Percentiles rank a stretch among this genome's conserved stretches.
Conservation (phyloP, 2,888 invertebrate species). For the Ophonus ardosiacus region DNA sequence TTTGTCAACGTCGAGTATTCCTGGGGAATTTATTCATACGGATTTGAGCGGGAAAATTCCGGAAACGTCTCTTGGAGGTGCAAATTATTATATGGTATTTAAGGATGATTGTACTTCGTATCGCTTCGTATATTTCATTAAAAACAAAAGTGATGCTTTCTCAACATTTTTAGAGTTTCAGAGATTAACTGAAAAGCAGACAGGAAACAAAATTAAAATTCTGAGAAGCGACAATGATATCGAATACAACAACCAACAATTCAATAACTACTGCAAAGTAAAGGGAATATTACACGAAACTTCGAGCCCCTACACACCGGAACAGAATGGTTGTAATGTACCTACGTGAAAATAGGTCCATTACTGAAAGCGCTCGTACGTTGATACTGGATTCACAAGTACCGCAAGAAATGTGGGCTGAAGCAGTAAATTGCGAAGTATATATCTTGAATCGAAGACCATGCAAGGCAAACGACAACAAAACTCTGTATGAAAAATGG, state of each 20-base stretch:
- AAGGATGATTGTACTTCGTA: conserved; percentile 65
- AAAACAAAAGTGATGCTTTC: conserved; percentile 64
- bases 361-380: conserved; percentile 69
- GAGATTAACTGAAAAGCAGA: neutral
- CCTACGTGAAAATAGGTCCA: conserved; percentile 69
- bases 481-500: conserved; percentile 37
- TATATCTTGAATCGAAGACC: conserved; percentile 68
- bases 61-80: conserved; percentile 58
- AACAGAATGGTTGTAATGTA: conserved; percentile 69
- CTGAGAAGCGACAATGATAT: conserved; percentile 67
- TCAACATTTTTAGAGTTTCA: conserved; percentile 60
- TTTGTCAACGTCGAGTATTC: conserved; percentile 31
- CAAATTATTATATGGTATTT: conserved; percentile 65
- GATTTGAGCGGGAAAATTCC: conserved; percentile 65
- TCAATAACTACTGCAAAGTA: conserved; percentile 64
- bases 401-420: conserved; percentile 69
- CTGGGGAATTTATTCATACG: conserved; percentile 65
- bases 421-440: conserved; percentile 69
- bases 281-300: conserved; percentile 67
- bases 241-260: conserved; percentile 65
- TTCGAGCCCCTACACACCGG: conserved; percentile 66
- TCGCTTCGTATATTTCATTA: conserved; percentile 64
- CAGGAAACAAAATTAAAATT: conserved; percentile 57
- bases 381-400: conserved; percentile 68
- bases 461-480: neutral